Base-by-base conservation (phyloP, 2,888 invertebrate genomes). In the Petrolisthes manimaculis region DNA sequence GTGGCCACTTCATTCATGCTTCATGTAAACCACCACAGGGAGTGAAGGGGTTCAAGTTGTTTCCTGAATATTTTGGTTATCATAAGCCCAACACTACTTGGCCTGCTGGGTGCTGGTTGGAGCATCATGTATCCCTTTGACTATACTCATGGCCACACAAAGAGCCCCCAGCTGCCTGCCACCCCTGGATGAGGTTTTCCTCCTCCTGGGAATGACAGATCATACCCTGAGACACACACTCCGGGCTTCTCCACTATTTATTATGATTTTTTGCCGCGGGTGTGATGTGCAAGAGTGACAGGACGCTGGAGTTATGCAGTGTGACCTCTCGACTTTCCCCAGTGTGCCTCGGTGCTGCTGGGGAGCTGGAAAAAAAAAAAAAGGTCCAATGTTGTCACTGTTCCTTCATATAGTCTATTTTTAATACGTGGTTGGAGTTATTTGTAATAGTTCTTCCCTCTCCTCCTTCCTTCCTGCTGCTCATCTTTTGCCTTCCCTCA, bases 371-470 rank as follows among this genome's bases (percentile, higher is more conserved):
- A 6, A n/a, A n/a, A 71, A 71, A 71, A 71, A 71, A 71, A 71
- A 71, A 71, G 71, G 71, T 71, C 71, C 71, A 71, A 71, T 71
- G 86, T 89, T 89, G 87, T 87, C 87, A 77, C 85, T 85, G 89
- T 85, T 89, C 87, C 89, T 88, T 89, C 86, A 89, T 87, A 89
- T 89, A 89, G 89, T 89, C 89, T 89, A 89, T 89, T 89, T 89
- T 89, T 89, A 89, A 84, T 89, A 89, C 87, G 74, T 89, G 89
- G 89, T 89, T 89, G 87, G 85, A 89, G 87, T 88, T 89, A 82
- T 85, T 89, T 87, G 87, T 89, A 87, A 37, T 37, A 37, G 37
- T 71, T 18, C 54, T 71, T 53, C 61, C 69, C 53, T 14, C 56
- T 53, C 51, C 77, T 8, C 18, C 18, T 21, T 37, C 80, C 56